Evolutionary conservation across 2,113 vertebrate genomes (phyloP), one percentile per base, ranked within the genome.

Genomic region (Copsychus sechellarum): DNA sequence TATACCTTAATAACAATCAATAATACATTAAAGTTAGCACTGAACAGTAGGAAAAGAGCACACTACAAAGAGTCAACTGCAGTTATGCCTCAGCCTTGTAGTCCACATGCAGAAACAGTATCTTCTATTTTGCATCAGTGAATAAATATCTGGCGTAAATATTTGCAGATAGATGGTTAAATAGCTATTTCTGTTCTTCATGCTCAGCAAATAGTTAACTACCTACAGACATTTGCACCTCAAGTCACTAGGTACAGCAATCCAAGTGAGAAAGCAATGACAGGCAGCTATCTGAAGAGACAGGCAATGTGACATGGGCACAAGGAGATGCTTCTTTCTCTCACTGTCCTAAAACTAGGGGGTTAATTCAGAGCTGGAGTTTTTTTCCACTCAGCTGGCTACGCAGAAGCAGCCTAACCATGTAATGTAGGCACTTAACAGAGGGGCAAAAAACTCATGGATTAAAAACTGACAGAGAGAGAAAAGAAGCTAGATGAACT

Each of bases 1-100:
- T 81, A 36, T 54, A 88, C 64, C 79, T 90, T 93, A 91, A 93
- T 93, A 95, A 95, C 82, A 94, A 93, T 93, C 95, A 96, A 93
- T 94, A 95, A 94, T 66, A 80, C 82, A 90, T 86, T 93, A 94
- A 90, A 93, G 81, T 94, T 95, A 70, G 76, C 71, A 66, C 48
- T 36, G 48, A 91, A 65, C 57, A 79, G 45, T 38, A 85, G 45
- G 86, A 90, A 90, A 90, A 93, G 36, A 84, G 40, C 36, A 78
- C 34, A 56, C 58, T 62, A 33, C 78, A 72, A 80, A 86, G 62
- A 72, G 42, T 33, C 71, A n/a, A 8, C 11, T 24, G 58, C 58
- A 88, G 80, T 47, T 60, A 73, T 7, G 29, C 26, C 64, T 81
- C 64, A 83, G 54, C 38, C 62, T 70, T 56, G 66, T 12, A 85